These are phyloP conservation scores for Erinaceus europaeus DNA, from an alignment of 2,113 vertebrate species.

Conservation along the genomic window DNA sequence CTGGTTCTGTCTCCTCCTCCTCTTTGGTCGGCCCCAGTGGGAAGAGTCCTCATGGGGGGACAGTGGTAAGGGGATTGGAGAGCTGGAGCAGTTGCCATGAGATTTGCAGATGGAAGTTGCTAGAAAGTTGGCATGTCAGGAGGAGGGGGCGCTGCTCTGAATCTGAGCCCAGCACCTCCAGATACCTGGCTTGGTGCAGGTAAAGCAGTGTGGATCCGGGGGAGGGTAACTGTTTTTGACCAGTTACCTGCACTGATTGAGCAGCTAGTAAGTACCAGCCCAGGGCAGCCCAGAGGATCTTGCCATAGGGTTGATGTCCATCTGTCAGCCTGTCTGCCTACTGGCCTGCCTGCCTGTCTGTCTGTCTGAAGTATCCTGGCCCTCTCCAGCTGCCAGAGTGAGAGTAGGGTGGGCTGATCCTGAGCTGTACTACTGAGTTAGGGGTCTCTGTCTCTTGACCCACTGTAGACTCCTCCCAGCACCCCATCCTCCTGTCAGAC, in stretches of 20 bases:
- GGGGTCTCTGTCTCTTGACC: not conserved
- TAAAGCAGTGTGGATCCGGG: too few relatives aligned
- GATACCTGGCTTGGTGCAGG: rapidly evolving
- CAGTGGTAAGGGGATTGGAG: not conserved
- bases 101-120: not conserved
- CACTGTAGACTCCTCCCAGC: not conserved
- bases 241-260: too few relatives aligned
- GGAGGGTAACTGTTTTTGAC: too few relatives aligned
- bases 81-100: not conserved
- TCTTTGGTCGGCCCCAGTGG: not conserved
- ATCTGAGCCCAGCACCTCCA: not conserved
- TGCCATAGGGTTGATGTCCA: too few relatives aligned
- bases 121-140: too few relatives aligned
- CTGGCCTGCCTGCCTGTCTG: too few relatives aligned
- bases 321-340: too few relatives aligned
- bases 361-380: not conserved
- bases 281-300: too few relatives aligned
- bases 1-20: rapidly evolving
- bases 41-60: not conserved
- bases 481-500: not conserved
- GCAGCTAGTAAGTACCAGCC: not conserved
- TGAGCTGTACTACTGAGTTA: not conserved
- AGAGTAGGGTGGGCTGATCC: not conserved
- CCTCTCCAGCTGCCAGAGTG: not conserved
- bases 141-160: not conserved